Base-by-base conservation (phyloP, 2,113 vertebrate species). In the Neodon shergylaensis region DNA sequence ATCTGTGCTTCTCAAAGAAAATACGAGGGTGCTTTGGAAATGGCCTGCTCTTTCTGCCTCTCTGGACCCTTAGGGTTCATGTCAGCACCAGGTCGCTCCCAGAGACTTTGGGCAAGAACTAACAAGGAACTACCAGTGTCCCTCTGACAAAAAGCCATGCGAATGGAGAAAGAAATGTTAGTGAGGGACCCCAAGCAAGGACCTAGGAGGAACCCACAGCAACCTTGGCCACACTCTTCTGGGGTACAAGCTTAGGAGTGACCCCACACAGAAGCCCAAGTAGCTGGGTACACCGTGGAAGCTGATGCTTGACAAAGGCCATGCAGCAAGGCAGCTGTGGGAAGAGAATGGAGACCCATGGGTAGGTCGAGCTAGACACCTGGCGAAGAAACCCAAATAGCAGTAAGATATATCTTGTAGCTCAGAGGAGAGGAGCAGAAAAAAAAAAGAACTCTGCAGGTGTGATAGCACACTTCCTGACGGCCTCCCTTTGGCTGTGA, bases 21-120 rank as follows among this genome's bases (percentile, higher is more conserved):
- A 12, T 9, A 9, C n/a, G 1, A 47, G 16, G 12, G 49, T 14
- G 58, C 9, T 12, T 86, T 58, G 31, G 61, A 58, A 92, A 77
- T 3, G 0, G 3, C 22, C 2, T n/a, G 13, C 6, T 31, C 42
- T 2, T 70, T 49, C 58, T 91, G 39, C 17, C 31, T 81, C 39
- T 79, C 24, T 0, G 1, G 2, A 1, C 24, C 2, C 2, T 22
- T 28, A 1, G 33, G n/a, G 10, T 65, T 26, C 14, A 1, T 26
- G 22, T 26, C 82, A 21, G 61, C 21, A 39, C 22, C 36, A 1
- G 3, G 14, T 7, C 21, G 13, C 2, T 9, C 14, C 49, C 21
- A 74, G 1, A 11, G 1, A 31, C 44, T 28, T 5, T 7, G 39
- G 2, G 2, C 5, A 49, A 17, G 1, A 83, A 54, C 61, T 49